Conservation (phyloP, 2,888 invertebrate genomes). For the Drosophila gaucha region DNA sequence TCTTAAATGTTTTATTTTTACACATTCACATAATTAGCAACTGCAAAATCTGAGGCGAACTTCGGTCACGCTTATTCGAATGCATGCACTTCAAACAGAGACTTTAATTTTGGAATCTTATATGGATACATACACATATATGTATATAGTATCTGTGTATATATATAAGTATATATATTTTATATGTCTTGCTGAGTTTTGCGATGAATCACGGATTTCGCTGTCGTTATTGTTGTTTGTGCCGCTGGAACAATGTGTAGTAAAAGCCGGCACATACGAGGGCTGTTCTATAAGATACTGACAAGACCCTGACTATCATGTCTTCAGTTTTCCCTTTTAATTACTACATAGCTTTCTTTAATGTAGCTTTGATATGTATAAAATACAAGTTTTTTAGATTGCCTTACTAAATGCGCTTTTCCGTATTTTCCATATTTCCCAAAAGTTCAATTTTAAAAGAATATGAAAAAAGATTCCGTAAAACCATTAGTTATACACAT, state of each 20-base stretch:
- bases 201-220: slow-evolving; percentile 47
- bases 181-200: slow-evolving; percentile 16
- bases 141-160: slow-evolving; percentile 2
- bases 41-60: slow-evolving; percentile 20
- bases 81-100: slow-evolving; percentile 27
- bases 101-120: slow-evolving; percentile 29
- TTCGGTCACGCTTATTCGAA: slow-evolving; percentile 25
- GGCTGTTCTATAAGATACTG: slow-evolving; percentile 4
- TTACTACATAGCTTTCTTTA: no score
- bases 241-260: slow-evolving; percentile 25
- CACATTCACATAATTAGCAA: slow-evolving; percentile 5
- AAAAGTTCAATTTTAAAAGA: no score
- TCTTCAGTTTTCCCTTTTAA: no score
- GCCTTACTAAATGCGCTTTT: no score
- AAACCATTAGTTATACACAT: no score
- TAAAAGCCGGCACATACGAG: slow-evolving; percentile 32
- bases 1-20: slow-evolving; percentile 12
- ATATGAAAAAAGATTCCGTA: no score
- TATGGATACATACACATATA: slow-evolving; percentile 3
- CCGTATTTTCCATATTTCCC: no score
- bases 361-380: no score
- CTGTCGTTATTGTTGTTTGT: slow-evolving; percentile 23
- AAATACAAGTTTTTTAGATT: no score
- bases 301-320: background rate
- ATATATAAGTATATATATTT: background rate